Evolutionary conservation across 2,113 vertebrate species (phyloP).

Genomic region (Corythornis vintsioides): DNA sequence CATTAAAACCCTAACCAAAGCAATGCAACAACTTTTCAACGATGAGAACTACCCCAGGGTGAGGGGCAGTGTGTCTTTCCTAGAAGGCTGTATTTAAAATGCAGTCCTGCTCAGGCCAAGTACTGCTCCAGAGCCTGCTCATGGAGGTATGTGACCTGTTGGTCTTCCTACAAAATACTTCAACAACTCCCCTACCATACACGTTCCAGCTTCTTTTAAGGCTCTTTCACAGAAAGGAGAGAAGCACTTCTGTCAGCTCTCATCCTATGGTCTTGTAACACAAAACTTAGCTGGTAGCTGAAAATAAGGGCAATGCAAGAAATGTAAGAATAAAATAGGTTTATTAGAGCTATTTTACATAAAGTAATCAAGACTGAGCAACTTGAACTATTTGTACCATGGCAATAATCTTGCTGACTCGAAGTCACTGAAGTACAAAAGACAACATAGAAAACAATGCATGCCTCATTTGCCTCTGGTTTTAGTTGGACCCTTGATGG

Average conservation of each 20-base stretch:
- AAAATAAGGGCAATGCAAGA: slow-evolving; percentile 35
- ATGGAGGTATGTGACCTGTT: background rate
- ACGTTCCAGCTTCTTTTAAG: background rate
- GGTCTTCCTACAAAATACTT: background rate
- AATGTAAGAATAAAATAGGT: slow-evolving; percentile 74
- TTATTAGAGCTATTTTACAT: slow-evolving; percentile 75
- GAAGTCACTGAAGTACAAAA: slow-evolving; percentile 62
- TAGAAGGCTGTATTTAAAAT: background rate
- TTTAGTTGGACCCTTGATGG: slow-evolving; percentile 40
- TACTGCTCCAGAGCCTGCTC: background rate
- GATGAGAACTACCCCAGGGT: background rate
- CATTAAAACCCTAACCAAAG: background rate
- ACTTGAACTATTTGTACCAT: slow-evolving; percentile 35
- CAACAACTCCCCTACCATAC: background rate
- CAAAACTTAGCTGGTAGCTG: background rate
- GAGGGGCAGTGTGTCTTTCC: background rate
- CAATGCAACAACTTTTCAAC: background rate
- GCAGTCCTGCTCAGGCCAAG: background rate
- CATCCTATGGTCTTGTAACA: background rate
- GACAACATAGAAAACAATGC: slow-evolving; percentile 47
- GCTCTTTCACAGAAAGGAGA: background rate
- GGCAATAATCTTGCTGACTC: slow-evolving; percentile 7
- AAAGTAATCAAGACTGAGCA: slow-evolving; percentile 30
- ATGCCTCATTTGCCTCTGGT: slow-evolving; percentile 47
- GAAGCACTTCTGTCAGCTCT: background rate